Evolutionary conservation across 2,888 invertebrate species (phyloP).

Genomic region (Calliphora vomitoria): DNA sequence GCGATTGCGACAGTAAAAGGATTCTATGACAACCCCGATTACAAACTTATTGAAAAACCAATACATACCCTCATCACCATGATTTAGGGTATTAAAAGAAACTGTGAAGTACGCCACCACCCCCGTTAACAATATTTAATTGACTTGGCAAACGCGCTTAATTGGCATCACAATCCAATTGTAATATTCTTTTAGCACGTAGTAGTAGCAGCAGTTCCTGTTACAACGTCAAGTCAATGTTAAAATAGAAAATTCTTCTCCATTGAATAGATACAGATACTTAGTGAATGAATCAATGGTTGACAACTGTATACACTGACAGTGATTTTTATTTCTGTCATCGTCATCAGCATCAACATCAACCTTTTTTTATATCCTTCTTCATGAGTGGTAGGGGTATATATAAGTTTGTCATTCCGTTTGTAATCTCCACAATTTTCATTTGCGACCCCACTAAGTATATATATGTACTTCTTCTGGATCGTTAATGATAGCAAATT

Average conservation of each 20-base stretch:
- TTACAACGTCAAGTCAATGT: background rate
- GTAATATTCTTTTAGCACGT: background rate
- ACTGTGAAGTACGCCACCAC: background rate
- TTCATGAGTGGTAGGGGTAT: background rate
- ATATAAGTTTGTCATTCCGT: too few species aligned
- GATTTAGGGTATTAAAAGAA: background rate
- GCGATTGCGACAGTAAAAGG: too few species aligned
- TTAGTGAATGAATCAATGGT: conserved; percentile 19
- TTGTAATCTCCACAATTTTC: too few species aligned
- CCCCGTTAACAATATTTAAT: conserved; percentile 38
- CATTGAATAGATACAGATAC: background rate
- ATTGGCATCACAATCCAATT: conserved; percentile 62
- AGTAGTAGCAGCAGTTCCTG: background rate
- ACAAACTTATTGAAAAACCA: too few species aligned
- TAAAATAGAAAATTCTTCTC: background rate
- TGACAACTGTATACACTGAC: conserved; percentile 22
- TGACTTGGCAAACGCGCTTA: conserved; percentile 58
- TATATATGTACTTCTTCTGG: too few species aligned
- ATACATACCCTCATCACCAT: too few species aligned
- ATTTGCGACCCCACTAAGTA: too few species aligned
- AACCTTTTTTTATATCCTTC: background rate
- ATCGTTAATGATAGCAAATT: too few species aligned
- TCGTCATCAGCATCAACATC: background rate
- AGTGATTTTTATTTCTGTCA: conserved; percentile 36
- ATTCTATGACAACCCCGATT: too few species aligned